Base-by-base conservation (phyloP, 2,888 invertebrate species). In the Pemphredon lugubris region DNA sequence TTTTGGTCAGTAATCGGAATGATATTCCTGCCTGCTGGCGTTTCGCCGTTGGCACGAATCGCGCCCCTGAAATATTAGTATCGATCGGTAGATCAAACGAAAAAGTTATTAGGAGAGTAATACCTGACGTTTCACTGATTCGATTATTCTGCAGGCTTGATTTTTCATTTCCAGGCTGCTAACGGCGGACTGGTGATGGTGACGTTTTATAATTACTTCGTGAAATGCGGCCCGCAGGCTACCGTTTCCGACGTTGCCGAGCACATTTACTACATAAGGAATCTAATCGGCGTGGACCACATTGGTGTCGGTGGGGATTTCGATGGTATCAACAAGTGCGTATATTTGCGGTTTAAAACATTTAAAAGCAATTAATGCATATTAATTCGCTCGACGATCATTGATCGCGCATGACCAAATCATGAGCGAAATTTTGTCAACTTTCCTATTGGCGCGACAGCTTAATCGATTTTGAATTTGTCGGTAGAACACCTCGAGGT, bases 101-200 rank as follows among this genome's bases (percentile, higher is more conserved):
- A n/a, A n/a, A n/a, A n/a, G n/a, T n/a, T n/a, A n/a, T n/a, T n/a
- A n/a, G n/a, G n/a, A n/a, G n/a, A n/a, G n/a, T n/a, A n/a, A n/a
- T n/a, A n/a, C n/a, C n/a, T n/a, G n/a, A n/a, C n/a, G n/a, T n/a
- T n/a, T n/a, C n/a, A n/a, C n/a, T n/a, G n/a, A n/a, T n/a, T n/a
- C n/a, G n/a, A n/a, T n/a, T n/a, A n/a, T n/a, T n/a, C n/a, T n/a
- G n/a, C n/a, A n/a, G n/a, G n/a, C n/a, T n/a, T n/a, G n/a, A n/a
- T n/a, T n/a, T n/a, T 53, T 39, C 53, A 9, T 23, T 70, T 63
- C 6, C 75, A 89, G 89, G 94, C 95, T 58, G 92, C 93, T 77
- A 97, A 97, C 90, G 95, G 96, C 37, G 97, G 97, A 48, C 93
- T 97, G 42, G 95, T 97, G 68, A 97, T 97, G 97, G 95, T 97